These are phyloP conservation scores for Drosophila kokeensis DNA, from an alignment of 2,888 invertebrate species.

Conservation along the genomic window DNA sequence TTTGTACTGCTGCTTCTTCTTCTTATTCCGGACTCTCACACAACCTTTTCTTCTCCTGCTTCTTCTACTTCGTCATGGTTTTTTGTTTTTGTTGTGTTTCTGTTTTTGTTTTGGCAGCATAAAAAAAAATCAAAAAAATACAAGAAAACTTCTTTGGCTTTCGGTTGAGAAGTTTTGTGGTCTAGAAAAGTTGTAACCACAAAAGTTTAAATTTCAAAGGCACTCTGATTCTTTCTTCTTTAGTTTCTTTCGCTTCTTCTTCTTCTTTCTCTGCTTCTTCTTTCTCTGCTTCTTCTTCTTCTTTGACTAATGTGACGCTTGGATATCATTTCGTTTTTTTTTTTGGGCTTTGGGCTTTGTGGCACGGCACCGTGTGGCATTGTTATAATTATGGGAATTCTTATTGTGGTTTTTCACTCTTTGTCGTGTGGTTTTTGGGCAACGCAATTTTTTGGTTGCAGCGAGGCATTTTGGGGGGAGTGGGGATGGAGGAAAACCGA, in stretches of 20 bases:
- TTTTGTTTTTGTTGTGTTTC: conserved; percentile 41
- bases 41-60: conserved; percentile 33
- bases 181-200: conserved; percentile 72
- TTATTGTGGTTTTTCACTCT: conserved; percentile 77
- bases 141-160: conserved; percentile 63
- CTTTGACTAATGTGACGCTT: conserved; percentile 63
- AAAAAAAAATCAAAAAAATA: conserved; percentile 14
- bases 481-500: not conserved
- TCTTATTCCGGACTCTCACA: conserved; percentile 41
- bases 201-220: conserved; percentile 64
- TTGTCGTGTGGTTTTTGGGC: conserved; percentile 60
- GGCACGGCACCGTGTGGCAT: conserved; percentile 41
- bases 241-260: conserved; percentile 20
- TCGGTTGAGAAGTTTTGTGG: conserved; percentile 71
- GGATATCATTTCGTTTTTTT: conserved; percentile 66
- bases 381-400: conserved; percentile 79
- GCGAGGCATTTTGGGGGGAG: not conserved
- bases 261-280: not conserved
- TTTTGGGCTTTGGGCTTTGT: conserved; percentile 6
- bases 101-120: conserved; percentile 62
- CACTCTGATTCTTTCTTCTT: conserved; percentile 49
- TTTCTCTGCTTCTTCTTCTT: conserved; percentile 31
- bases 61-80: conserved; percentile 8
- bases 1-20: conserved; percentile 56
- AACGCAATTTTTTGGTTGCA: conserved; percentile 52